Percentiles rank a stretch among this genome's conserved stretches.
These are phyloP conservation scores for Micromussa lordhowensis DNA, from an alignment of 92 coral and sea anemone species.

Conservation along the genomic window DNA sequence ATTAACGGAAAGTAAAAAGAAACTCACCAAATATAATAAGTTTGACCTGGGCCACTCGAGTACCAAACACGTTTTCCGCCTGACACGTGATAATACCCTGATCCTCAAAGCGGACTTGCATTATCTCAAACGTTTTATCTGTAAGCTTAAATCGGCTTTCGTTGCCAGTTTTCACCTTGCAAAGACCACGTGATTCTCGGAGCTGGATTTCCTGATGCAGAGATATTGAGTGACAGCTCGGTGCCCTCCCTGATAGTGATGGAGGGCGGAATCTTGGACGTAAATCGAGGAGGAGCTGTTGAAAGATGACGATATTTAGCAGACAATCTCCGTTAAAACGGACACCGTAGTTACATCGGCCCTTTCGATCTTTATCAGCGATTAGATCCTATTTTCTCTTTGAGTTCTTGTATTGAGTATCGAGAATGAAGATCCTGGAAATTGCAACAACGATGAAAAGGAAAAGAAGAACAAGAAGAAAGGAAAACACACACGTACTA, in stretches of 20 bases:
- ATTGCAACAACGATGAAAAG: too few species aligned
- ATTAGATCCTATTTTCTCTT: too few species aligned
- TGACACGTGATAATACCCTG: slow-evolving; percentile 35
- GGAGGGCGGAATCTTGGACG: slow-evolving; percentile 24
- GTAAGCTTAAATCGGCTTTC: neutral
- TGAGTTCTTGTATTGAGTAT: too few species aligned
- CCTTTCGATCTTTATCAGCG: too few species aligned
- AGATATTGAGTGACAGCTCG: slow-evolving; percentile 23
- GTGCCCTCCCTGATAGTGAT: slow-evolving; percentile 28
- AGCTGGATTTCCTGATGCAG: slow-evolving; percentile 45
- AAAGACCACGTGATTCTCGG: slow-evolving; percentile 54
- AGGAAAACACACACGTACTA: too few species aligned
- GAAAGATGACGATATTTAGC: too few species aligned
- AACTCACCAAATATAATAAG: slow-evolving; percentile 49
- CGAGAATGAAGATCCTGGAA: too few species aligned
- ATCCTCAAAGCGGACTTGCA: slow-evolving; percentile 41
- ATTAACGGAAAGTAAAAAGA: neutral
- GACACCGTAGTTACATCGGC: too few species aligned
- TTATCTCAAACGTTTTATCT: slow-evolving; percentile 35
- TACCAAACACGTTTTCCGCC: slow-evolving; percentile 44
- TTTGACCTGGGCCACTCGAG: slow-evolving; percentile 15
- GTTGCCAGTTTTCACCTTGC: neutral
- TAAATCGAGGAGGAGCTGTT: slow-evolving; percentile 42
- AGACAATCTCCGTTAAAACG: too few species aligned
- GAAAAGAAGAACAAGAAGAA: too few species aligned